Percentiles rank a stretch among this genome's conserved stretches.
These are phyloP conservation scores for Keiferia lycopersicella DNA, from an alignment of 2,888 invertebrate species.

Conservation along the genomic window DNA sequence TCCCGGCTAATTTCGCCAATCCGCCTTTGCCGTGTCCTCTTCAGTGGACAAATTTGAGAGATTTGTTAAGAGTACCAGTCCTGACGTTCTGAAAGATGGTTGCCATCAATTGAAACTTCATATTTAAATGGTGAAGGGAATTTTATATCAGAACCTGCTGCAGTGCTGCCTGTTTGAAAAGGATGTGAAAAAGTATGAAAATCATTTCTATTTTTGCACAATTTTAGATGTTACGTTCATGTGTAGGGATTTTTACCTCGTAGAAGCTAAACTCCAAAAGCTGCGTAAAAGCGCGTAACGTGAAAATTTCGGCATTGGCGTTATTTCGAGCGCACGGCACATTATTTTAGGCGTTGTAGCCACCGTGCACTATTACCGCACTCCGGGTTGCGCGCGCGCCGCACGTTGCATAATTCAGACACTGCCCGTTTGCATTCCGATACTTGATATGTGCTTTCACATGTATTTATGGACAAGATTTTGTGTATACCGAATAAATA, in stretches of 20 bases:
- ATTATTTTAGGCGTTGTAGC: conserved; percentile 69
- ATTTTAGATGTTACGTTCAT: not conserved
- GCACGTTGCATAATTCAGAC: conserved; percentile 80
- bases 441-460: conserved; percentile 81
- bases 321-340: conserved; percentile 49
- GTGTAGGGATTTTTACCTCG: not conserved
- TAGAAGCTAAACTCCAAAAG: not conserved
- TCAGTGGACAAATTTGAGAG: conserved; percentile 64
- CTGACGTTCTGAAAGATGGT: conserved; percentile 48
- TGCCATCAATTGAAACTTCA: conserved; percentile 40
- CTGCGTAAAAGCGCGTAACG: conserved; percentile 11
- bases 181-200: not conserved
- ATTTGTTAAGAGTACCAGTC: conserved; percentile 40
- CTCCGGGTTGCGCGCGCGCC: conserved; percentile 53
- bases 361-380: conserved; percentile 72
- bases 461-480: conserved; percentile 82
- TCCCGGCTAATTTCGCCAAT: conserved; percentile 55
- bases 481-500: conserved; percentile 81
- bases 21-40: conserved; percentile 60
- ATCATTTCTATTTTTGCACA: not conserved
- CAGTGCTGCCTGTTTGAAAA: not conserved
- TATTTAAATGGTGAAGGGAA: not conserved
- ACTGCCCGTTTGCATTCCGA: conserved; percentile 79
- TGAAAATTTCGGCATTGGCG: conserved; percentile 46
- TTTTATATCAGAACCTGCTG: not conserved